Evolutionary conservation across 2,797 vertebrate species (phyloP).

Genomic region (Picus viridis): DNA sequence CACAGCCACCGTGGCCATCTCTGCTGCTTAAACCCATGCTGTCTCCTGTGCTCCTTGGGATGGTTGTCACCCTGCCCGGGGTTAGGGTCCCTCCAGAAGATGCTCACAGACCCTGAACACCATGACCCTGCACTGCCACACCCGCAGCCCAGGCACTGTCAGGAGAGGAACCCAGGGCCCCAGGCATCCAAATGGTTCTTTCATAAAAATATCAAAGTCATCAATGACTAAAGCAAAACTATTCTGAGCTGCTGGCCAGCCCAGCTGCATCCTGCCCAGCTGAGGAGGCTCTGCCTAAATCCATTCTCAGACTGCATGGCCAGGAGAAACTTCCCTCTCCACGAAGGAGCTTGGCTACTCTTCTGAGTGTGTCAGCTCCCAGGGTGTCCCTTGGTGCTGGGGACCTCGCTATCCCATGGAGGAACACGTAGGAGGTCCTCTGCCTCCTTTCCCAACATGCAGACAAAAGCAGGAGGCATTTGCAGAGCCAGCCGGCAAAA

Average conservation of each 20-base stretch:
- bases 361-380: accelerated
- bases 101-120: neutral
- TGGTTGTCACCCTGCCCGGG: accelerated
- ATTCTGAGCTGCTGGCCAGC: accelerated
- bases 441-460: neutral
- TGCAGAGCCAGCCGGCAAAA: neutral
- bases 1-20: neutral
- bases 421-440: accelerated
- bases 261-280: neutral
- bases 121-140: neutral
- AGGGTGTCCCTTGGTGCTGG: neutral
- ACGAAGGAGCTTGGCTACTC: accelerated
- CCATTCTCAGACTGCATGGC: accelerated
- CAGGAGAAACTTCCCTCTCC: accelerated
- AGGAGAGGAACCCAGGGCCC: neutral
- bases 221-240: neutral
- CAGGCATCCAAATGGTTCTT: neutral
- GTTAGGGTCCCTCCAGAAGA: neutral
- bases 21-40: neutral
- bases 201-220: neutral
- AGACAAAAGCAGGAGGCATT: neutral
- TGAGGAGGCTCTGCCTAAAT: neutral
- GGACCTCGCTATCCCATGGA: neutral
- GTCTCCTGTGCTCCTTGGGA: neutral
- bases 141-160: neutral